phyloP scores from a whole-genome alignment of 2,888 invertebrate genomes.

The Masnerella sp. region DNA sequence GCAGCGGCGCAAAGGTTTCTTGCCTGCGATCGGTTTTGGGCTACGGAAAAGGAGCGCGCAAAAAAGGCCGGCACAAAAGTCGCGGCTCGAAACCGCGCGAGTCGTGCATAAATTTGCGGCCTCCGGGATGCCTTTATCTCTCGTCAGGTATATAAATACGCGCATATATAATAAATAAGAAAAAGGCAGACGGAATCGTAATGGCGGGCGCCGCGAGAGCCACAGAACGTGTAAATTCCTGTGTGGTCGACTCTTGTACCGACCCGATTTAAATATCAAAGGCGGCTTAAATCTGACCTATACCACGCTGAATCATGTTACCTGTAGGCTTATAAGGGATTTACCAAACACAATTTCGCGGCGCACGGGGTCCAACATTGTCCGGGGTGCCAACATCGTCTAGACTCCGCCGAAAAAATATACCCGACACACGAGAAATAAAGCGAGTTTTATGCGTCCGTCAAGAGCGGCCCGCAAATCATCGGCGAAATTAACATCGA shows the following conservation, averaged over 20 bases:
- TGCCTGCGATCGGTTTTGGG: constrained; percentile 14
- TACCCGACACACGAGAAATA: constrained; percentile 10
- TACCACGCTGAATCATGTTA: constrained; percentile 78
- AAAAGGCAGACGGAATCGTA: constrained; percentile 56
- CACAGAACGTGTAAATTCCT: constrained; percentile 75
- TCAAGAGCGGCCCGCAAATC: constrained; percentile 10
- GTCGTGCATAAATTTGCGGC: constrained; percentile 68
- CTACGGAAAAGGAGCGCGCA: constrained; percentile 14
- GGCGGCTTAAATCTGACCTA: constrained; percentile 78
- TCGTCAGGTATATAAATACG: constrained; percentile 55
- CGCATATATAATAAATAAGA: constrained; percentile 50
- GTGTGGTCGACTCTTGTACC: constrained; percentile 73
- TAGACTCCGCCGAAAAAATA: constrained; percentile 12
- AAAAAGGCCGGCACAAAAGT: constrained; percentile 39
- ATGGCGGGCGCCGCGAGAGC: constrained; percentile 65
- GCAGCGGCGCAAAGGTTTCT: constrained; percentile 6
- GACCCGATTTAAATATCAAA: constrained; percentile 77
- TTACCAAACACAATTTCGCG: constrained; percentile 66
- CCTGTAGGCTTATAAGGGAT: constrained; percentile 69
- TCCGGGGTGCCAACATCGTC: constrained; percentile 62
- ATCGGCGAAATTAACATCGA: constrained; percentile 17
- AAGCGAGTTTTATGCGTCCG: constrained; percentile 22
- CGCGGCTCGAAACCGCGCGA: constrained; percentile 43
- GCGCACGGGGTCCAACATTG: constrained; percentile 60
- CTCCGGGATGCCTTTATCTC: constrained; percentile 67